Base-by-base conservation (phyloP, 2,888 invertebrate species). In the Aplocera efformata region DNA sequence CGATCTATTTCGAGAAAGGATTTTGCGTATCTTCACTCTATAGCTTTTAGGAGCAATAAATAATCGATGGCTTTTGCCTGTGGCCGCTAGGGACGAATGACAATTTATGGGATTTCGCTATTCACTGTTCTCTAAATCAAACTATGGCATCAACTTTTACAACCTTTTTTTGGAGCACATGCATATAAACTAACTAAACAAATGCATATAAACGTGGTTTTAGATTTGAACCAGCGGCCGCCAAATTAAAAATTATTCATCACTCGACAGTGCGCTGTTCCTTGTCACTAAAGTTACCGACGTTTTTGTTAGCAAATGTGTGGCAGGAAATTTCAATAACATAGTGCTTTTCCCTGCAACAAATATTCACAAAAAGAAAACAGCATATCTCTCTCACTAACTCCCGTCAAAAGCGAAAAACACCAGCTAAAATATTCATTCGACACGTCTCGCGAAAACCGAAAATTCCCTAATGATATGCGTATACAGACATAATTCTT, bases 401-500 rank as follows among this genome's bases (percentile, higher is more conserved):
- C 31, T 42, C 27, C 41, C 32, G 36, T 28, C 29, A 46, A 48
- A 53, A 51, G 47, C 45, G 42, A 50, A 56, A 57, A 55, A 53
- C 50, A 53, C 56, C 56, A 53, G 65, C 63, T 79, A 64, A 78
- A 79, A 79, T 73, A 79, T 80, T 79, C 70, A 75, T 55, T 52
- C 55, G 55, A 57, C 57, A 60, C 53, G 55, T 60, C 55, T 57
- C 53, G 59, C 67, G 64, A 63, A 64, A 68, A 76, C 62, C 69
- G 68, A 64, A 73, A 73, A 79, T 74, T 80, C 83, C 82, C 82
- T 74, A 74, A 72, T 67, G 76, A 70, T 68, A 76, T 63, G 66
- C 67, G 67, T 62, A 58, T 65, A 58, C 56, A 56, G 63, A 61
- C 76, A 71, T 75, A 76, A 75, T 72, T 78, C 76, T 72, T 62